Conservation (phyloP, 2,113 vertebrate species). For the Emydocephalus ijimae region DNA sequence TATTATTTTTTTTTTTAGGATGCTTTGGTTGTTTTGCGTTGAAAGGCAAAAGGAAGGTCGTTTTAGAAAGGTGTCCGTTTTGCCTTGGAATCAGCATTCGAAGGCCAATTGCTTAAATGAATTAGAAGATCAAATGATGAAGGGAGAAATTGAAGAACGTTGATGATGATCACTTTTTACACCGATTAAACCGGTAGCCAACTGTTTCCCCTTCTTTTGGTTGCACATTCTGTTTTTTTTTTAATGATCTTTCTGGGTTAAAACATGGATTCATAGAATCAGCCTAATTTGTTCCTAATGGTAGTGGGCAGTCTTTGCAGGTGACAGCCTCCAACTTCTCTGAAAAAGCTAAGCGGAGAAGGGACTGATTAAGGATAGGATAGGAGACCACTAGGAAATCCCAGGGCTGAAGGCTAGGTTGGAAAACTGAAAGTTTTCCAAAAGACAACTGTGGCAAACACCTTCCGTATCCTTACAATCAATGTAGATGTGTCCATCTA, state of each 20-base stretch:
- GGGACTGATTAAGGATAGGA: too few relatives aligned
- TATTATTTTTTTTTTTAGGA: not conserved
- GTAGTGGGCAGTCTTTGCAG: not conserved
- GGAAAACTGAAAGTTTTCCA: not conserved
- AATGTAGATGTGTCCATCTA: not conserved
- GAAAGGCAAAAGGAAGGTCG: not conserved
- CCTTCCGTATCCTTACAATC: not conserved
- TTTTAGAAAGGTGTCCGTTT: not conserved
- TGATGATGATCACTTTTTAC: not conserved
- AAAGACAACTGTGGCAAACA: not conserved
- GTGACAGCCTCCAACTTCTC: not conserved
- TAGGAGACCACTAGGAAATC: not conserved
- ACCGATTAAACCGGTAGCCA: not conserved
- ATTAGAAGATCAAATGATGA: not conserved
- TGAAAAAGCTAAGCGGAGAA: not conserved
- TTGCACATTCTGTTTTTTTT: not conserved
- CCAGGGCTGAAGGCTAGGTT: not conserved
- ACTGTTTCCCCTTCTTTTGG: not conserved
- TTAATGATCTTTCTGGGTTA: not conserved
- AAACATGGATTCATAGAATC: not conserved
- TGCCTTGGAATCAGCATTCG: not conserved
- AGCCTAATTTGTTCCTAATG: not conserved
- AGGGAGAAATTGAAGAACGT: not conserved
- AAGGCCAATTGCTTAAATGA: not conserved
- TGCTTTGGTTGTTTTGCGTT: not conserved